Evolutionary conservation across 2,888 invertebrate species (phyloP).

Genomic region (Baronia brevicornis): DNA sequence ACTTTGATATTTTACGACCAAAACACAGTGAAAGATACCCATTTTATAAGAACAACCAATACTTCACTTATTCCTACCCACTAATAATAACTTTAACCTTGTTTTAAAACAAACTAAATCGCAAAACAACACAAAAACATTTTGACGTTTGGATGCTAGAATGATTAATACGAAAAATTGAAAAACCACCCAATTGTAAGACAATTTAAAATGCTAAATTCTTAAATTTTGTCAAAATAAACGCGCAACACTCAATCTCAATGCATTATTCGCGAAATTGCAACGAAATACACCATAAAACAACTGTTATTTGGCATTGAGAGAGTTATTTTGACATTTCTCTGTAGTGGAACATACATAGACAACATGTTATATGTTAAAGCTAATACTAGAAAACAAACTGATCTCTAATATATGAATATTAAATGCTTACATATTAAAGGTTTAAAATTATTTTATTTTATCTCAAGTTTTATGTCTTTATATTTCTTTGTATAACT

Average conservation of each 20-base stretch:
- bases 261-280: conserved; percentile 33
- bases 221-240: conserved; percentile 21
- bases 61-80: conserved; percentile 19
- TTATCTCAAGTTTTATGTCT: too few species aligned
- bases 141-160: conserved; percentile 49
- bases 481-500: too few species aligned
- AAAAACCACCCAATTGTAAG: conserved; percentile 20
- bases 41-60: conserved; percentile 6
- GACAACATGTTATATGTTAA: background rate
- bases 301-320: conserved; percentile 63
- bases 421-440: too few species aligned
- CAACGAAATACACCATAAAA: conserved; percentile 39
- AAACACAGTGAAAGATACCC: conserved; percentile 17
- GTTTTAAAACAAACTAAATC: conserved; percentile 29
- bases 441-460: too few species aligned
- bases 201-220: conserved; percentile 19
- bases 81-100: conserved; percentile 13
- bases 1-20: conserved; percentile 28
- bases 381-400: too few species aligned
- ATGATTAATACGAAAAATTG: conserved; percentile 31
- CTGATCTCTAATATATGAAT: too few species aligned
- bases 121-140: conserved; percentile 56
- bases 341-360: background rate
- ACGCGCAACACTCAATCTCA: conserved; percentile 53
- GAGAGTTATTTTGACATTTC: conserved; percentile 53